Base-by-base conservation (phyloP, 2,797 vertebrate genomes). In the Sebastes diaconus region DNA sequence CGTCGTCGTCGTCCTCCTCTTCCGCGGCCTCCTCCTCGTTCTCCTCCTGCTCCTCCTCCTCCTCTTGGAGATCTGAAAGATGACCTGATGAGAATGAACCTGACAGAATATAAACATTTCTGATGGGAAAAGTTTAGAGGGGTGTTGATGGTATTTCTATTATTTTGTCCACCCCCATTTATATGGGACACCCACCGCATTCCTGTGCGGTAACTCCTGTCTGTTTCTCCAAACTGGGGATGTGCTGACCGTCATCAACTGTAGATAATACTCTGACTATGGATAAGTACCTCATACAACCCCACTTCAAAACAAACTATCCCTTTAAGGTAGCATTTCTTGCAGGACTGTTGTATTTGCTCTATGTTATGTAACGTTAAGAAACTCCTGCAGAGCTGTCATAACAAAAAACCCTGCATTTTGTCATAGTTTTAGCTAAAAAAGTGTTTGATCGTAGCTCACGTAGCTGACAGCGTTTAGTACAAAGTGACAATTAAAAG, bases 31-130 rank as follows among this genome's bases (percentile, higher is more conserved):
- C 91, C 4, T 92, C 92, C 14, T 90, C 90, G 0, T 84, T 84
- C 14, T 89, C 92, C 3, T 81, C 89, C 25, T 92, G 79, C 52
- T 90, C 86, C 58, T 92, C 92, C 39, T 89, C 92, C 9, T 90
- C 91, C 34, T 36, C 34, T 36, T 88, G 84, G 0, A 72, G 60
- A 66, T 90, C 92, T 20, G 88, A 87, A 1, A 81, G 66, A 8
- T 81, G 77, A 81, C 88, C 92, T 93, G 84, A 54, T 2, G 50
- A 8, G 18, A 30, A 60, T 30, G 58, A 29, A 60, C 16, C 27
- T 27, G 7, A 27, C 59, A 39, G 8, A 11, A 42, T 42, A 18
- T 42, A 11, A 18, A 42, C 3, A 63, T 1, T n/a, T 25, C 24
- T 36, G 16, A 64, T 34, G 34, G n/a, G 60, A 20, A 34, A 9